Evolutionary conservation across 2,797 vertebrate species (phyloP), one percentile per base, ranked within the genome.

Genomic region (Cyclura pinguis): DNA sequence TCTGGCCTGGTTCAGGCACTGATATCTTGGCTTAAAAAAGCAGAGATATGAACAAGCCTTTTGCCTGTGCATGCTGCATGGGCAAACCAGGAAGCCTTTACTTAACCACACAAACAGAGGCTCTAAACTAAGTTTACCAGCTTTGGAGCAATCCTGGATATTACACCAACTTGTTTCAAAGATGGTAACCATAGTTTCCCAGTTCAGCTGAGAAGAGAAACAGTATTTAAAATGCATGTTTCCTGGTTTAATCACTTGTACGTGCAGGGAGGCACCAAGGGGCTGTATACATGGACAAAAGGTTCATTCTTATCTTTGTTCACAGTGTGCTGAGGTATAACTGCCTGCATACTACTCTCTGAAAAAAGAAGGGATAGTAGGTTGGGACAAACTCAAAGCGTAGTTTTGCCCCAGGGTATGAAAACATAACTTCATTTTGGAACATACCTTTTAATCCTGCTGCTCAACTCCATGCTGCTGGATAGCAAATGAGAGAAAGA

Each of bases 381-480:
- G 52, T 81, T 95, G 83, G 64, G 88, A 92, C 89, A 95, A 95
- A 94, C 93, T 85, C 91, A 93, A 77, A 77, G n/a, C 50, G 94
- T 55, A 94, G 80, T 88, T 89, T 93, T 91, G 94, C 93, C 89
- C 93, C 78, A 93, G 91, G 0, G 91, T 93, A 78, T 92, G 92
- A 91, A 47, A 95, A 95, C 57, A 95, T 24, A 47, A 94, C 94
- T 94, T 94, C 92, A 95, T 92, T 93, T 88, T 94, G 0, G 0
- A 94, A 97, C 97, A 85, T 98, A 98, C 97, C 97, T 98, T 97
- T 96, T 80, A 94, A 95, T 95, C 93, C 94, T 96, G 95, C 92
- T 88, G 95, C 20, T 73, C 81, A 92, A 94, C 95, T 94, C 95
- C 87, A 96, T 88, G 81, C 92, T 94, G 95, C 92, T 93, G 96